Percentiles rank a stretch among this genome's conserved stretches.
Evolutionary conservation across 1,140 invertebrate species (phyloP).

Genomic region (Bombus superbus): DNA sequence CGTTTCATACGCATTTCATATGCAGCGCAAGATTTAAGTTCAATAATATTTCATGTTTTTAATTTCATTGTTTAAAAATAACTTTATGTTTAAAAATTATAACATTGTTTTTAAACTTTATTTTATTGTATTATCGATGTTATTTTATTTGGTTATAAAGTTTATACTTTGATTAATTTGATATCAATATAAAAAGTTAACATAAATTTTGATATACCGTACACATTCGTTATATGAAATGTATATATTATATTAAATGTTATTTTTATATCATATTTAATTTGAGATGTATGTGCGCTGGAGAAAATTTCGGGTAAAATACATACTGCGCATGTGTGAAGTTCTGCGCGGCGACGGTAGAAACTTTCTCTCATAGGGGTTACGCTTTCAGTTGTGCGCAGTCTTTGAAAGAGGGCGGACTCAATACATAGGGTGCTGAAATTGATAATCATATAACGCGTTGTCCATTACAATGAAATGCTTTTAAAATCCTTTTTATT

Average conservation of each 20-base stretch:
- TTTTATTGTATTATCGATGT: too few relatives aligned
- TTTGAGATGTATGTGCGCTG: background rate
- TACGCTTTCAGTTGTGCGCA: conserved; percentile 26
- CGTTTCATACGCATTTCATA: too few relatives aligned
- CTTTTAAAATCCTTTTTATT: background rate
- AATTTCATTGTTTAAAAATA: too few relatives aligned
- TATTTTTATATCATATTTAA: background rate
- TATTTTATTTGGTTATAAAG: too few relatives aligned
- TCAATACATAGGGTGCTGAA: background rate
- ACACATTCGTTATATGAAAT: too few relatives aligned
- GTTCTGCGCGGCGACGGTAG: conserved; percentile 7
- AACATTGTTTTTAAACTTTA: too few relatives aligned
- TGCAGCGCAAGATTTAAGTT: too few relatives aligned
- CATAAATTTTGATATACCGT: background rate
- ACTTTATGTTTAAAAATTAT: too few relatives aligned
- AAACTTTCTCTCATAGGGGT: background rate
- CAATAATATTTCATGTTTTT: too few relatives aligned
- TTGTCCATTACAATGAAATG: background rate
- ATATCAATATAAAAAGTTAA: background rate
- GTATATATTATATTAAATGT: too few relatives aligned
- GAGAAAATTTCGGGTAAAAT: too few relatives aligned
- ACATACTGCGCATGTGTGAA: background rate
- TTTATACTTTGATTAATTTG: background rate
- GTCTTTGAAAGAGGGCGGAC: background rate
- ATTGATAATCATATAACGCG: background rate